Percentiles rank a stretch among this genome's conserved stretches.
Conservation (phyloP, 1,140 invertebrate genomes). For the Bombyx mandarina region DNA sequence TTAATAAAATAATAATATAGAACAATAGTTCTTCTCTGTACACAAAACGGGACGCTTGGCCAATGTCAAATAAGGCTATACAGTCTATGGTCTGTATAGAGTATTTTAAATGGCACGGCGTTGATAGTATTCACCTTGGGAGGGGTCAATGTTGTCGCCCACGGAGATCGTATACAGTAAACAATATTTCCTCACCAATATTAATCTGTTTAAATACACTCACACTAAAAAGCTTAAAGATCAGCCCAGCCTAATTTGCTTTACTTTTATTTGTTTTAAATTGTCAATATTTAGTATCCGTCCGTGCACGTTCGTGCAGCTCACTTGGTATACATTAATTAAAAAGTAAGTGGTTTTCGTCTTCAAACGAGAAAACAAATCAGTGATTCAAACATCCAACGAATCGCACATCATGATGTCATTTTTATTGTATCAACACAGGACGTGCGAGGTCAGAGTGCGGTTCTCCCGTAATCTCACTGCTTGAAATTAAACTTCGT, state of each 20-base stretch:
- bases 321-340: too few relatives aligned
- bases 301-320: too few relatives aligned
- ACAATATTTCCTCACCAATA: too few relatives aligned
- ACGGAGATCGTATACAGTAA: slow-evolving; percentile 11
- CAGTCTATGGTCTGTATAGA: neutral
- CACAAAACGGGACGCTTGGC: slow-evolving; percentile 4
- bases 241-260: too few relatives aligned
- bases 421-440: slow-evolving; percentile 38
- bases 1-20: too few relatives aligned
- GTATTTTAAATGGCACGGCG: slow-evolving; percentile 3
- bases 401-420: slow-evolving; percentile 48
- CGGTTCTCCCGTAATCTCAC: slow-evolving; percentile 47
- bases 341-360: neutral
- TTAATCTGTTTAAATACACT: too few relatives aligned
- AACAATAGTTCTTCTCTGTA: too few relatives aligned
- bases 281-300: too few relatives aligned
- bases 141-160: slow-evolving; percentile 45
- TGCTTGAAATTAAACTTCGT: slow-evolving; percentile 33
- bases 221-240: too few relatives aligned
- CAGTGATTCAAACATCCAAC: too few relatives aligned
- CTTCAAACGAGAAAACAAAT: neutral
- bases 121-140: slow-evolving; percentile 44
- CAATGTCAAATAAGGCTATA: slow-evolving; percentile 12
- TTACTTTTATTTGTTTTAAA: too few relatives aligned
- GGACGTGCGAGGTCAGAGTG: slow-evolving; percentile 42